Conservation (phyloP, 2,888 invertebrate genomes). For the Lucinisca nassula region DNA sequence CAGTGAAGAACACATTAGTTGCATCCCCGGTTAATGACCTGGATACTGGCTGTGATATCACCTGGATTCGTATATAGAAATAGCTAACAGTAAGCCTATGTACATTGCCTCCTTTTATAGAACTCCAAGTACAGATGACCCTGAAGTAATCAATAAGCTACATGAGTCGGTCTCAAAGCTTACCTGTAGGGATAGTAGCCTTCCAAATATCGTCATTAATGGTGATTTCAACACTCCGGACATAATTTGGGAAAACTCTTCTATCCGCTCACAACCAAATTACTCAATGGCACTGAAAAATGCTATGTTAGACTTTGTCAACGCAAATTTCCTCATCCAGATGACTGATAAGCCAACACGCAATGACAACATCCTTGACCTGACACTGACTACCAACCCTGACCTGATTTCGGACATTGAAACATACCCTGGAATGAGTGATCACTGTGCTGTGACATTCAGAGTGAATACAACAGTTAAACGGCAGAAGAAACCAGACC, state of each 20-base stretch:
- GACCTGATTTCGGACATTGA: conserved; percentile 21
- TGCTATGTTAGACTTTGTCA: conserved; percentile 41
- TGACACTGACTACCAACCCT: conserved; percentile 29
- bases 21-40: background rate
- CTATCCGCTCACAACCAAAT: conserved; percentile 17
- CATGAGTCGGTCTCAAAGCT: conserved; percentile 34
- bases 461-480: conserved; percentile 27
- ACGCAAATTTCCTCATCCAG: conserved; percentile 47
- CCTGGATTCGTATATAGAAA: background rate
- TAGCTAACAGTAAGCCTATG: background rate
- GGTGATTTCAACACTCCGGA: conserved; percentile 47
- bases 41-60: background rate
- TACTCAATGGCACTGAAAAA: conserved; percentile 31
- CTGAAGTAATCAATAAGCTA: conserved; percentile 22
- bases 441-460: conserved; percentile 29
- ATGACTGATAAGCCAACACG: conserved; percentile 29
- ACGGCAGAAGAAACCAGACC: conserved; percentile 34
- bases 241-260: conserved; percentile 25
- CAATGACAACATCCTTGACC: conserved; percentile 39
- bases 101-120: background rate
- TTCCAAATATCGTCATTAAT: conserved; percentile 41
- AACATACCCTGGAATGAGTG: conserved; percentile 39
- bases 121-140: conserved; percentile 13
- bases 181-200: background rate
- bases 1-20: background rate